These are phyloP conservation scores for Drosophila sp. DNA, from an alignment of 1,140 invertebrate genomes.

Conservation along the genomic window DNA sequence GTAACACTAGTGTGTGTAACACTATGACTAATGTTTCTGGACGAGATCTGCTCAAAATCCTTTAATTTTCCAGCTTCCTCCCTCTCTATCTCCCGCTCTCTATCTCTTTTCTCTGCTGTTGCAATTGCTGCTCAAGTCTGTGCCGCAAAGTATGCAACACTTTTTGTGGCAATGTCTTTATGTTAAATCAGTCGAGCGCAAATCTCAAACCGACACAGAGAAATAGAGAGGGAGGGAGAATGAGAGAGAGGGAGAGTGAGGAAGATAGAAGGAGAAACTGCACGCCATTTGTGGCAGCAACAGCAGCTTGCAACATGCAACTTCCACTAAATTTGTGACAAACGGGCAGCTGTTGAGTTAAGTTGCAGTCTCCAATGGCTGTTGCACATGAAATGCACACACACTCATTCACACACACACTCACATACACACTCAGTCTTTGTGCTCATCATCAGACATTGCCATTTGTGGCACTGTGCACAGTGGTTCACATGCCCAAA, in stretches of 20 bases:
- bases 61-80: conserved; percentile 1
- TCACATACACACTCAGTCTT: conserved; percentile 4
- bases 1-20: too few species aligned
- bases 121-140: conserved; percentile 13
- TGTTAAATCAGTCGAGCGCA: conserved; percentile 56
- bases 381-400: conserved; percentile 67
- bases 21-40: conserved; percentile 29
- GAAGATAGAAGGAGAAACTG: conserved; percentile 54
- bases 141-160: conserved; percentile 64
- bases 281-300: conserved; percentile 53
- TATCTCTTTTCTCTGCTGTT: neutral
- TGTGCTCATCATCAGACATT: conserved; percentile 1
- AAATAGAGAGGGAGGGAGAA: neutral
- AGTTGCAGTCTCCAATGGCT: conserved; percentile 49
- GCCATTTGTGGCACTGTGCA: conserved; percentile 6
- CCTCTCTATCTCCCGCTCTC: too few species aligned
- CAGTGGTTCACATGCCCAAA: neutral
- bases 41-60: conserved; percentile 22
- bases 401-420: conserved; percentile 11
- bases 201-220: conserved; percentile 37
- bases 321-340: conserved; percentile 69
- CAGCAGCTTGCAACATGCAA: conserved; percentile 31
- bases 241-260: neutral
- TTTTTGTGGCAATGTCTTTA: conserved; percentile 45
- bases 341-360: conserved; percentile 63